Conservation (phyloP, 2,113 vertebrate species). For the Zeus faber region DNA sequence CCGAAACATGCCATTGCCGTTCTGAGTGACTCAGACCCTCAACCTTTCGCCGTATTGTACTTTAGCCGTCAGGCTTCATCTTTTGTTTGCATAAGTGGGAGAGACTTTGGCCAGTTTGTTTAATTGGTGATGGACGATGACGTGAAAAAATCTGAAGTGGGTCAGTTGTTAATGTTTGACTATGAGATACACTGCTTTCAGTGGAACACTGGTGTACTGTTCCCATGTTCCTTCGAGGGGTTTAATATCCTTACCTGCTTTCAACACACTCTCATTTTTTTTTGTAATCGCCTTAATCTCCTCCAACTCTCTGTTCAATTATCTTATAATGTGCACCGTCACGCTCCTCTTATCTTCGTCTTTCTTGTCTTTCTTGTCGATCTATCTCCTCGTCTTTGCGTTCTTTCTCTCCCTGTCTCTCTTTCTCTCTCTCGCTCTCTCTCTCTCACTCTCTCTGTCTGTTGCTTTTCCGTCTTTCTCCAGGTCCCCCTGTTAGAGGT, state of each 20-base stretch:
- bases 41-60: slow-evolving; percentile 32
- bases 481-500: slow-evolving; percentile 20
- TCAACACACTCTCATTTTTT: slow-evolving; percentile 20
- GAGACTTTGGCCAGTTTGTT: slow-evolving; percentile 43
- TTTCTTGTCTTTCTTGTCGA: no score
- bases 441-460: background rate
- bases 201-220: slow-evolving; percentile 12
- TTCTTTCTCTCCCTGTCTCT: slow-evolving; percentile 2
- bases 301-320: slow-evolving; percentile 27
- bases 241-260: slow-evolving; percentile 22
- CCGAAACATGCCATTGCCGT: no score
- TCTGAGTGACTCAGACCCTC: no score
- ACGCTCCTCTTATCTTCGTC: slow-evolving; percentile 11
- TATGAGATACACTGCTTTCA: background rate
- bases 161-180: slow-evolving; percentile 20
- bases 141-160: background rate
- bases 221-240: background rate
- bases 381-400: background rate
- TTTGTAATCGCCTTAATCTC: slow-evolving; percentile 11
- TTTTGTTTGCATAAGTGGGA: slow-evolving; percentile 36
- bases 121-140: no score
- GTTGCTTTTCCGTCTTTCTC: background rate
- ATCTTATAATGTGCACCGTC: slow-evolving; percentile 35
- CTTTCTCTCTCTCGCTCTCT: slow-evolving; percentile 22
- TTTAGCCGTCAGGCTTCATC: slow-evolving; percentile 15